Conservation (phyloP, 2,797 vertebrate species). For the Anguilla pacifica region DNA sequence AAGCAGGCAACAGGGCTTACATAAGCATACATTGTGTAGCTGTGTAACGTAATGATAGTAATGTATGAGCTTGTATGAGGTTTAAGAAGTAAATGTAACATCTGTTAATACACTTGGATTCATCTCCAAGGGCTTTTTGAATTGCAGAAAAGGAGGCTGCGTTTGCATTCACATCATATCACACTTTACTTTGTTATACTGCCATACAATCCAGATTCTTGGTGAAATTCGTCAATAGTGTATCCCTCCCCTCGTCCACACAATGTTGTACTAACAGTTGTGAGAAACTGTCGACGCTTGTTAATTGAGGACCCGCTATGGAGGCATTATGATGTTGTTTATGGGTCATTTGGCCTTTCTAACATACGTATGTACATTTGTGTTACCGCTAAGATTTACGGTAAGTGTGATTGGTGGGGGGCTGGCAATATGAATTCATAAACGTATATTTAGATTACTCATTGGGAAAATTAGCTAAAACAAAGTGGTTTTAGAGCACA, state of each 20-base stretch:
- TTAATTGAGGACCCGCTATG: background rate
- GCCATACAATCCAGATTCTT: background rate
- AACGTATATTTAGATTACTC: background rate
- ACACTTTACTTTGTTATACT: background rate
- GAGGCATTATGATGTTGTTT: background rate
- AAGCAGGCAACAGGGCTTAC: background rate
- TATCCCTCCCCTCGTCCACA: background rate
- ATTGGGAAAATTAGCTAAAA: background rate
- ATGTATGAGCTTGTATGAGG: background rate
- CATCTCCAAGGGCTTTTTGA: background rate
- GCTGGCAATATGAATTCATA: background rate
- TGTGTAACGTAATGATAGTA: background rate
- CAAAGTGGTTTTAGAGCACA: background rate
- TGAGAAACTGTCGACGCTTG: background rate
- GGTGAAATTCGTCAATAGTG: background rate
- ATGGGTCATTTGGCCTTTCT: background rate
- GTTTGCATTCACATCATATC: background rate
- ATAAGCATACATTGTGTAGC: background rate
- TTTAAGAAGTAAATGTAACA: background rate
- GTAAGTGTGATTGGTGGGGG: background rate
- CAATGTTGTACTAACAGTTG: background rate
- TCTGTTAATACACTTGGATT: background rate
- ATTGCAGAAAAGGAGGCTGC: background rate
- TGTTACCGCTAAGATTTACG: background rate
- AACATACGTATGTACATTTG: background rate